Base-by-base conservation (phyloP, 2,888 invertebrate genomes). In the Drosophila nr. medialis region DNA sequence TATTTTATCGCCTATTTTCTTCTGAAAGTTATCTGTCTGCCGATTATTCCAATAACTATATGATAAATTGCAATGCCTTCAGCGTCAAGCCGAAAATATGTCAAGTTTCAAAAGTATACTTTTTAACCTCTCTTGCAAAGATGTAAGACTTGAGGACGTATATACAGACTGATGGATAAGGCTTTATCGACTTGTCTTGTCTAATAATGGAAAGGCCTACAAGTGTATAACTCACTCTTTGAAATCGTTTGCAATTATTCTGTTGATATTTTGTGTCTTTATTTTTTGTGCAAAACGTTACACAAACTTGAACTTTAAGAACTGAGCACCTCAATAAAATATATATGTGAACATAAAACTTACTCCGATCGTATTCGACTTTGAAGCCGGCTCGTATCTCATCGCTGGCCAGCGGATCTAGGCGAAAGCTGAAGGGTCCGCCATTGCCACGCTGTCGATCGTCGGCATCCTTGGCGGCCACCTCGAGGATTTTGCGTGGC, bases 311-410 rank as follows among this genome's bases (percentile, higher is more conserved):
- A 27, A 27, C 27, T 27, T 27, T 27, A 27, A 27, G 3, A 27
- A 27, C 27, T 27, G 27, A 27, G 2, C 27, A 27, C 27, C 27
- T 27, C 27, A 27, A 27, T 27, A 27, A 27, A 27, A 27, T 27
- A 27, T 27, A 27, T 27, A 30, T 30, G 30, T 30, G 11, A 34
- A 34, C 4, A 13, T 21, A 30, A 56, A 21, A 94, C 96, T 94
- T 93, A 97, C 96, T 97, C 93, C 97, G 97, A 94, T 98, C 98
- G 93, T 99, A 98, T 93, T 98, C 98, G 61, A 99, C 97, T 94
- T 97, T 98, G 92, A 99, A 98, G 51, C 98, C 97, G 24, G 98
- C 96, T 91, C 97, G 95, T 81, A 98, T 98, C 72, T 97, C 96
- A 92, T 98, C 98, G 91, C 97, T 97, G 7, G 98, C 98, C 82